Conservation (phyloP, 2,888 invertebrate species). For the Pachymerium ferrugineum region DNA sequence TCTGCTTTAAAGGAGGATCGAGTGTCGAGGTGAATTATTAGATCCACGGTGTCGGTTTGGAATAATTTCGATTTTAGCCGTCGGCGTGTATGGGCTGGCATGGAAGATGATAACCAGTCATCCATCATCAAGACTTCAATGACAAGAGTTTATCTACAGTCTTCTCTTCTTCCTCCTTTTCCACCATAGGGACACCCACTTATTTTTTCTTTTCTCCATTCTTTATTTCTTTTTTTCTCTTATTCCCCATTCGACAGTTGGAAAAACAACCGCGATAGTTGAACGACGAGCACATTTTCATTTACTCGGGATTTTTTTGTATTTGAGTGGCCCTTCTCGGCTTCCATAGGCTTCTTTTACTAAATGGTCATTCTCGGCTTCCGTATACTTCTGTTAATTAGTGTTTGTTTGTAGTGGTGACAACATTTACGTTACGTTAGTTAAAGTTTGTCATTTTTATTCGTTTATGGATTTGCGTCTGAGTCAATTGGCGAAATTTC, state of each 20-base stretch:
- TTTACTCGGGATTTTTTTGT: too few relatives aligned
- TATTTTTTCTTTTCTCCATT: not conserved
- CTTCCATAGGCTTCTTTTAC: too few relatives aligned
- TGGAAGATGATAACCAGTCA: not conserved
- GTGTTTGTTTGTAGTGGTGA: too few relatives aligned
- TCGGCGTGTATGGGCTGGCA: not conserved
- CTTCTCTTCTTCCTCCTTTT: too few relatives aligned
- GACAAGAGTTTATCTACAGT: slow-evolving; percentile 3
- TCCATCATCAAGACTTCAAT: slow-evolving; percentile 13
- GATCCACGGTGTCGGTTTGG: not conserved
- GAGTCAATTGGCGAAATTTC: not conserved
- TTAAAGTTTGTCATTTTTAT: too few relatives aligned
- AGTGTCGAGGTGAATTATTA: not conserved
- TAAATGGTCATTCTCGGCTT: too few relatives aligned
- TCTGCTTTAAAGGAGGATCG: not conserved
- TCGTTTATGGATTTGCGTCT: too few relatives aligned
- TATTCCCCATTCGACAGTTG: too few relatives aligned
- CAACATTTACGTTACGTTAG: too few relatives aligned
- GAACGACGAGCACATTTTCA: too few relatives aligned
- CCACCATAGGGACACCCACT: not conserved
- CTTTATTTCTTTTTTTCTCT: not conserved
- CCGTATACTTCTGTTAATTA: too few relatives aligned
- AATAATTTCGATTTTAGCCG: slow-evolving; percentile 6
- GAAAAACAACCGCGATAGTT: not conserved
- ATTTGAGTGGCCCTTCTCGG: too few relatives aligned